phyloP scores from a whole-genome alignment of 2,113 vertebrate genomes.

The Myotis lucifugus region DNA sequence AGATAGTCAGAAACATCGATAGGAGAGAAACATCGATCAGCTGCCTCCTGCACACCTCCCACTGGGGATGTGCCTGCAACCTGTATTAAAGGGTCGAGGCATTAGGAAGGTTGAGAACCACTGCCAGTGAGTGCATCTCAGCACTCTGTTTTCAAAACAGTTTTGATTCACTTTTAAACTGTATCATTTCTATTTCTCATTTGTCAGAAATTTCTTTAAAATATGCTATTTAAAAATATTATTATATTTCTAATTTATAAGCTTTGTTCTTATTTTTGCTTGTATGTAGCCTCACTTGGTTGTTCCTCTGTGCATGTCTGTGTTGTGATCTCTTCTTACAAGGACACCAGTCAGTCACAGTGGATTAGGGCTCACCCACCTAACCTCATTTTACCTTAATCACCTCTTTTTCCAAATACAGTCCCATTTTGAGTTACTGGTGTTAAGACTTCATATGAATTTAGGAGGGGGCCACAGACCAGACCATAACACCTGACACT shows the following conservation, averaged over 20 bases:
- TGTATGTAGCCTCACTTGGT: too few relatives aligned
- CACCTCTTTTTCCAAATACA: neutral
- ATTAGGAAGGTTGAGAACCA: too few relatives aligned
- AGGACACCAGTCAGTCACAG: neutral
- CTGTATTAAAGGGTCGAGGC: too few relatives aligned
- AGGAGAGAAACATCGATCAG: too few relatives aligned
- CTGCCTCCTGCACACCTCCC: too few relatives aligned
- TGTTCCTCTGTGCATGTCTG: neutral
- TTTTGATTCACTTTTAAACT: neutral
- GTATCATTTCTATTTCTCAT: neutral
- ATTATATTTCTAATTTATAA: neutral
- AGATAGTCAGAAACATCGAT: too few relatives aligned
- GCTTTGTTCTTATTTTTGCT: neutral
- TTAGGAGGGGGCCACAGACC: neutral
- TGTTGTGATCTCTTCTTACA: neutral
- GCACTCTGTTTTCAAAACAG: neutral
- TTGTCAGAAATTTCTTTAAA: neutral
- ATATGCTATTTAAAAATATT: neutral
- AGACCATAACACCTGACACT: accelerated
- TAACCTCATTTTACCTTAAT: neutral
- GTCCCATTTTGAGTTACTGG: neutral
- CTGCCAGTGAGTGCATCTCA: neutral
- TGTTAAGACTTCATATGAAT: neutral
- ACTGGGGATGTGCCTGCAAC: too few relatives aligned
- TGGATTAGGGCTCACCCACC: neutral